Conservation (phyloP, 2,113 vertebrate genomes). For the Perognathus longimembris region DNA sequence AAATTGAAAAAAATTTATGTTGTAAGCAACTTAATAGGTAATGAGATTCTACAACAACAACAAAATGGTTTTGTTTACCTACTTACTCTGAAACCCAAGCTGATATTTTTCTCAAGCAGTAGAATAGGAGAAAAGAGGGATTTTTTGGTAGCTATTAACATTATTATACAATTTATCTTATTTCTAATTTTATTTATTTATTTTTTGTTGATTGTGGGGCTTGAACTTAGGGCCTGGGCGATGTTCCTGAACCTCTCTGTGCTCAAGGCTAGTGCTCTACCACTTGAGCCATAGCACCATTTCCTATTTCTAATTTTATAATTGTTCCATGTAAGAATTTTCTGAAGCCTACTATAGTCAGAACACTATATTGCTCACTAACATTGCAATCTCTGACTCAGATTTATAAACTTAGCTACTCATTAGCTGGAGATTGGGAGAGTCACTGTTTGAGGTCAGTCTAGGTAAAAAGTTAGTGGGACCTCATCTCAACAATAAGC, state of each 20-base stretch:
- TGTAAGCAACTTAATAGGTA: neutral
- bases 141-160: neutral
- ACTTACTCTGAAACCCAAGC: neutral
- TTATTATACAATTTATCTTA: conserved; percentile 4
- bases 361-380: neutral
- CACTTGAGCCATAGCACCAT: no score
- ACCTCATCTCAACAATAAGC: no score
- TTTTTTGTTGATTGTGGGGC: no score
- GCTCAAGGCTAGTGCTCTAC: no score
- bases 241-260: no score
- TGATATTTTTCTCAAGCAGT: conserved; percentile 32
- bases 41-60: neutral
- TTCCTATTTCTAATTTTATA: conserved; percentile 44
- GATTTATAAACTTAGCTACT: neutral
- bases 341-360: neutral
- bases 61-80: neutral
- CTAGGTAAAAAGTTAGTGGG: no score
- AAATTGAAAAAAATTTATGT: conserved; percentile 25
- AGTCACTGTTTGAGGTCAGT: no score
- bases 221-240: no score
- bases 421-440: no score
- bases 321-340: conserved; percentile 13
- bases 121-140: neutral
- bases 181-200: conserved; percentile 37
- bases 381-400: neutral